These are phyloP conservation scores for Saguinus midas DNA, from an alignment of 2,113 vertebrate genomes.

Conservation along the genomic window DNA sequence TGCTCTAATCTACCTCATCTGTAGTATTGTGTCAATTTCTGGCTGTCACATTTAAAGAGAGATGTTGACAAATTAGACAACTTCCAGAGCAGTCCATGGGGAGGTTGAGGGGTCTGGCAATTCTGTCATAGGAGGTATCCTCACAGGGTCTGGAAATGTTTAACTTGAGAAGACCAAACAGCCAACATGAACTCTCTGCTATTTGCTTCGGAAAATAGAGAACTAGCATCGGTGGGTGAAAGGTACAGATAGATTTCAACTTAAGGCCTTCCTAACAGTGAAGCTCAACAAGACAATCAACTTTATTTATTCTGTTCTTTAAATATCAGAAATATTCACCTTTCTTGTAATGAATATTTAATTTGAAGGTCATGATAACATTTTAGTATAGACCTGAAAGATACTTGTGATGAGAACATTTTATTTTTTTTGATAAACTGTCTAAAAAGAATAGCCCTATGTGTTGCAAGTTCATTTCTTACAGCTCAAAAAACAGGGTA, in stretches of 20 bases:
- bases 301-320: not conserved
- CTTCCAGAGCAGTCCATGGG: constrained; percentile 37
- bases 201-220: constrained; percentile 23
- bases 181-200: constrained; percentile 11
- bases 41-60: constrained; percentile 58
- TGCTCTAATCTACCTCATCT: constrained; percentile 55
- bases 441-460: not conserved
- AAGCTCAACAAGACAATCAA: not conserved
- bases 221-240: constrained; percentile 5
- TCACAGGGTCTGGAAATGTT: constrained; percentile 57
- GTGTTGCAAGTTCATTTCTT: constrained; percentile 32
- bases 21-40: constrained; percentile 56
- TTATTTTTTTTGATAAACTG: not conserved
- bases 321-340: constrained; percentile 14
- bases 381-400: not conserved
- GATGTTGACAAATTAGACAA: constrained; percentile 70
- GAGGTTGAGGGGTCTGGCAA: constrained; percentile 13
- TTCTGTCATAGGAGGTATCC: constrained; percentile 20
- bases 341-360: constrained; percentile 15
- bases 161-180: not conserved
- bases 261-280: constrained; percentile 13
- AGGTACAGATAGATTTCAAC: not conserved
- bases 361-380: constrained; percentile 32
- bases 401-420: not conserved
- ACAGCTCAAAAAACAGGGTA: not conserved